Evolutionary conservation across 1,140 invertebrate genomes (phyloP), one percentile per base, ranked within the genome.

Genomic region (Drosophila arizonae): DNA sequence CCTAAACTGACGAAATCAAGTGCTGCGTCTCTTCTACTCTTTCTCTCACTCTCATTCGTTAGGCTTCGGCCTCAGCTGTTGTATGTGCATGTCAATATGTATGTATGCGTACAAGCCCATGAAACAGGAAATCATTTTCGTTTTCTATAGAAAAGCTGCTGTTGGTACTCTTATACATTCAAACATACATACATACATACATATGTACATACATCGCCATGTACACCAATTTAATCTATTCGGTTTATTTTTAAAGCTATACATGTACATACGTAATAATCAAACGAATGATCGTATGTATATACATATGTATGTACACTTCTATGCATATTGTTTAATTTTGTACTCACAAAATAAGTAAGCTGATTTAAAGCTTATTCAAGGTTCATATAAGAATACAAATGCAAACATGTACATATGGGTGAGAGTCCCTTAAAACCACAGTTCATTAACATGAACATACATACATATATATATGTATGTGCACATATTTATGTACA

Each of bases 91-190:
- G 11, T 15, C 26, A 26, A 52, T 45, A 68, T 36, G 39, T 33
- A 33, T 10, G 1, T 52, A 36, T 15, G 48, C 33, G 17, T 17
- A 33, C 33, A 9, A 33, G 33, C 10, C 39, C 21, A 45, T 66
- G 24, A 80, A 79, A 76, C 72, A 81, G 78, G 78, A 80, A 80
- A 80, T 81, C 68, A 77, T 81, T 86, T 68, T 84, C 46, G 72
- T 65, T 81, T 82, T 81, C 74, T 78, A 74, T 46, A 65, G 62
- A 81, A 81, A 81, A 64, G 48, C 58, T 68, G 70, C 39, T 55
- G 48, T 69, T 72, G 55, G 30, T 56, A 30, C 26, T 33, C 13
- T 48, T 43, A 39, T 70, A 41, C 39, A 61, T 52, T 17, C 17
- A 9, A 58, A 30, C 76, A 63, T 77, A 72, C 52, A 9, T 67